Conservation (phyloP, 2,888 invertebrate genomes). For the Melieria omissa region DNA sequence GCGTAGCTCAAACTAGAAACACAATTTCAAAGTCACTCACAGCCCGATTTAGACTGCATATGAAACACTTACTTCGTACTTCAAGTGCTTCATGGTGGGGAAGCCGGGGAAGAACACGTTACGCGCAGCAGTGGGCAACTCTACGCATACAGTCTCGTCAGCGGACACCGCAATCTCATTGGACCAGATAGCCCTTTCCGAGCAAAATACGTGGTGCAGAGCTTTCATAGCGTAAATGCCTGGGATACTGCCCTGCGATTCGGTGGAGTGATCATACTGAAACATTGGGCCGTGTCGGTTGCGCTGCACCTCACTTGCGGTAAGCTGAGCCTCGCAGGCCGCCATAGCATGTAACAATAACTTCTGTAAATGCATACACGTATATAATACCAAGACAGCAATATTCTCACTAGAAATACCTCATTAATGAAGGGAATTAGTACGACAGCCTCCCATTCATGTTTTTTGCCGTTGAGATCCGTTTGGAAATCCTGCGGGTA, state of each 20-base stretch:
- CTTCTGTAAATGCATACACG: constrained; percentile 62
- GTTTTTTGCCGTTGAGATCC: constrained; percentile 94
- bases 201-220: constrained; percentile 62
- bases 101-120: constrained; percentile 83
- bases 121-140: constrained; percentile 52
- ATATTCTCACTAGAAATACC: constrained; percentile 60
- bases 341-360: constrained; percentile 82
- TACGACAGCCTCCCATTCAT: constrained; percentile 97
- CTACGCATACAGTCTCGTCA: constrained; percentile 51
- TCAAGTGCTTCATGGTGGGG: constrained; percentile 88
- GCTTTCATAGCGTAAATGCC: constrained; percentile 73
- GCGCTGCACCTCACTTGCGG: constrained; percentile 76
- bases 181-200: constrained; percentile 54
- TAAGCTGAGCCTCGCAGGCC: constrained; percentile 74
- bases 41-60: not conserved
- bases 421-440: constrained; percentile 94
- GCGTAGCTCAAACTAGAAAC: constrained; percentile 71
- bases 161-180: constrained; percentile 51
- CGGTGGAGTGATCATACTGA: constrained; percentile 75
- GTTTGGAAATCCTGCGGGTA: constrained; percentile 92
- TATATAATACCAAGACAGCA: not conserved
- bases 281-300: constrained; percentile 91
- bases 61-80: constrained; percentile 75
- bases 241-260: constrained; percentile 70
- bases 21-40: not conserved